Evolutionary conservation across 2,888 invertebrate genomes (phyloP).

Genomic region (Stenodera caucasica): DNA sequence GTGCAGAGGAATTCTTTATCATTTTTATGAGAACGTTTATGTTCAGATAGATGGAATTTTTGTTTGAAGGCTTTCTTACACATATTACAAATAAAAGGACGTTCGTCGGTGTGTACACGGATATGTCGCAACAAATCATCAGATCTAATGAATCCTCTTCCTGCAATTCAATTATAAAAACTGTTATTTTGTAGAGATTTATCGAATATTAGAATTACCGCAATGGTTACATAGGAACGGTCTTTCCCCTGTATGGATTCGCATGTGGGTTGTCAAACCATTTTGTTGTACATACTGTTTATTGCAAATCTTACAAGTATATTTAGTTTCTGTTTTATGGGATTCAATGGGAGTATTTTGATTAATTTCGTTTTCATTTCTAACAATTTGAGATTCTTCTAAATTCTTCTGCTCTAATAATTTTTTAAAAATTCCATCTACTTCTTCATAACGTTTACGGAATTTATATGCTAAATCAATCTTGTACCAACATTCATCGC

Average conservation of each 20-base stretch:
- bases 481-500: conserved; percentile 6
- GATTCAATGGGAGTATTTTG: neutral
- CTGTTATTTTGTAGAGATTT: neutral
- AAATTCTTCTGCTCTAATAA: neutral
- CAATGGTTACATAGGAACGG: conserved; percentile 38
- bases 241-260: conserved; percentile 23
- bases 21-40: conserved; percentile 34
- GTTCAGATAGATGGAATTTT: conserved; percentile 39
- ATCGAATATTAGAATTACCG: conserved; percentile 18
- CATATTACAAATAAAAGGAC: conserved; percentile 36
- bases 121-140: conserved; percentile 35
- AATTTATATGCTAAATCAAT: conserved; percentile 14
- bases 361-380: too few species aligned
- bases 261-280: conserved; percentile 9
- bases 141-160: conserved; percentile 33
- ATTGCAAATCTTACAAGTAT: conserved; percentile 16
- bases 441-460: conserved; percentile 14
- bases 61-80: conserved; percentile 39
- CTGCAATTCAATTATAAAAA: neutral
- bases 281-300: conserved; percentile 13
- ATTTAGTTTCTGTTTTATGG: neutral
- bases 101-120: conserved; percentile 37
- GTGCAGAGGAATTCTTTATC: conserved; percentile 9
- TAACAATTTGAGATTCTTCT: neutral
- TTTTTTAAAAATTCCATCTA: conserved; percentile 8